These are phyloP conservation scores for Hemicrepidius hirtus DNA, from an alignment of 2,888 invertebrate species.

Conservation along the genomic window DNA sequence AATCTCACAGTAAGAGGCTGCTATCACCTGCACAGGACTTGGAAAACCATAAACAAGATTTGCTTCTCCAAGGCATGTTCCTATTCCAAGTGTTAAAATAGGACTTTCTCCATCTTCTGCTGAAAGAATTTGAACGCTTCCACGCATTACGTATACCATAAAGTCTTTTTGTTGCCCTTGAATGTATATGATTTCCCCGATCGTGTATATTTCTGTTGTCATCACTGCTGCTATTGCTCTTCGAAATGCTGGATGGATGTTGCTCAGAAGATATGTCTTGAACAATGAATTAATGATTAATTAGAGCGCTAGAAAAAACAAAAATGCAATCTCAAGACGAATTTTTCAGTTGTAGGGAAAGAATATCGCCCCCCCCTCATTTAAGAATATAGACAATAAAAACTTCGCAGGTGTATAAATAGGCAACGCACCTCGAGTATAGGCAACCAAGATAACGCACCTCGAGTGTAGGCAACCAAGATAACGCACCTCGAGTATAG, in stretches of 20 bases:
- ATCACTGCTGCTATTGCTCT: slow-evolving; percentile 55
- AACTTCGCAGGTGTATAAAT: too few relatives aligned
- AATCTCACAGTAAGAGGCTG: slow-evolving; percentile 56
- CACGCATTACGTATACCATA: slow-evolving; percentile 57
- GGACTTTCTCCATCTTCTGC: slow-evolving; percentile 59
- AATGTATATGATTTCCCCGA: slow-evolving; percentile 56
- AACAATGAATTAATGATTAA: too few relatives aligned
- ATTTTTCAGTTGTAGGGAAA: too few relatives aligned
- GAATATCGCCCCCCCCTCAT: too few relatives aligned
- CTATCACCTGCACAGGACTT: slow-evolving; percentile 56
- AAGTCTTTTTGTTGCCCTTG: slow-evolving; percentile 53
- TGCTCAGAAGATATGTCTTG: slow-evolving; percentile 54
- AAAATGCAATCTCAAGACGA: too few relatives aligned
- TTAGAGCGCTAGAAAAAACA: too few relatives aligned
- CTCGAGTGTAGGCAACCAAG: too few relatives aligned
- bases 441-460: too few relatives aligned
- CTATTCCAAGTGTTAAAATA: slow-evolving; percentile 56
- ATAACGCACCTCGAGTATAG: too few relatives aligned
- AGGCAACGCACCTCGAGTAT: too few relatives aligned
- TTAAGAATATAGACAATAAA: too few relatives aligned
- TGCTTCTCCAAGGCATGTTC: slow-evolving; percentile 57
- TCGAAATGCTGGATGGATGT: slow-evolving; percentile 54
- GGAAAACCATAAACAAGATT: slow-evolving; percentile 52
- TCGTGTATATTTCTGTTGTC: slow-evolving; percentile 56
- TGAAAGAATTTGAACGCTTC: slow-evolving; percentile 58